Conservation (phyloP, 1,140 invertebrate species). For the Aphelenchoides avenae region DNA sequence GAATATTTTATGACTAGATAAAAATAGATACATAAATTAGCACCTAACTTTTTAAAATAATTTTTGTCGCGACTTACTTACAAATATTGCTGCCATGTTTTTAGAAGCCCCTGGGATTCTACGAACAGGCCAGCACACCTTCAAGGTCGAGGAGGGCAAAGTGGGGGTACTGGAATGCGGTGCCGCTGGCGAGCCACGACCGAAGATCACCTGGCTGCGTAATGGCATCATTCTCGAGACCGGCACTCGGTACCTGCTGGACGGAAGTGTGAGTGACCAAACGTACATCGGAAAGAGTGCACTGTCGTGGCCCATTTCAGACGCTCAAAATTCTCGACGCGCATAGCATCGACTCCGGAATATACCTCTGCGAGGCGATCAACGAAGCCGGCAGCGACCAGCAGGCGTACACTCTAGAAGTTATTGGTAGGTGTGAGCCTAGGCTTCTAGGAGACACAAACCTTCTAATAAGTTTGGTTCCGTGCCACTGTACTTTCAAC, state of each 20-base stretch:
- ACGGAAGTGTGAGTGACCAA: slow-evolving; percentile 23
- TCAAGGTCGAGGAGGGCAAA: slow-evolving; percentile 52
- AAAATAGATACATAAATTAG: no score
- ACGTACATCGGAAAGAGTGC: no score
- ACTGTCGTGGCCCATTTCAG: slow-evolving; percentile 5
- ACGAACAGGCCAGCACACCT: no score
- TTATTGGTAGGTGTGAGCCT: slow-evolving; percentile 39
- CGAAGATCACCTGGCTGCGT: slow-evolving; percentile 45
- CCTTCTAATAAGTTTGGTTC: not conserved
- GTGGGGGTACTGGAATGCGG: slow-evolving; percentile 49
- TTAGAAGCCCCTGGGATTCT: no score
- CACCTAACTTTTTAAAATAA: no score
- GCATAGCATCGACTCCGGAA: slow-evolving; percentile 52
- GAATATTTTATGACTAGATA: no score
- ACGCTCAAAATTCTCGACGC: slow-evolving; percentile 44
- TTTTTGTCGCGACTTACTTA: no score
- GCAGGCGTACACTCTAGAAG: slow-evolving; percentile 57
- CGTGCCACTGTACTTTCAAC: not conserved
- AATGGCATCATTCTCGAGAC: slow-evolving; percentile 55
- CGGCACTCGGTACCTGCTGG: slow-evolving; percentile 47
- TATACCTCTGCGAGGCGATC: slow-evolving; percentile 54
- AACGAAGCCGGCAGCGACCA: slow-evolving; percentile 56
- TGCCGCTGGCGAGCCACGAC: slow-evolving; percentile 45
- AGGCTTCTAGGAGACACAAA: not conserved
- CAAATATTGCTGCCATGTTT: no score